Percentiles rank a stretch among this genome's conserved stretches.
These are phyloP conservation scores for Antigone vipio DNA, from an alignment of 2,113 vertebrate genomes.

Conservation along the genomic window DNA sequence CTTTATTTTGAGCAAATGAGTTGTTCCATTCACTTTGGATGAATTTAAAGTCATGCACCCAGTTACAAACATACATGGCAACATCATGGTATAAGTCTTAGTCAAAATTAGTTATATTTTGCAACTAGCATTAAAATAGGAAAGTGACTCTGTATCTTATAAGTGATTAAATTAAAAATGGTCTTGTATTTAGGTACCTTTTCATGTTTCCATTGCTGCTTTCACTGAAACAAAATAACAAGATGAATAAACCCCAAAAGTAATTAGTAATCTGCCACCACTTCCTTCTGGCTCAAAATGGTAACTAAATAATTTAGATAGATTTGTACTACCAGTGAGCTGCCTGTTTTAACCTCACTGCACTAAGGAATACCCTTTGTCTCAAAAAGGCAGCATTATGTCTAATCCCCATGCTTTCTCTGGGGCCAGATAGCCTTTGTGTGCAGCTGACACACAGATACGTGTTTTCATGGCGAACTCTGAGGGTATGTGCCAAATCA, in stretches of 20 bases:
- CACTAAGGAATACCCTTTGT: slow-evolving; percentile 10
- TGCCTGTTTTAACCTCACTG: neutral
- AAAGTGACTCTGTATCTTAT: neutral
- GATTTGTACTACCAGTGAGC: neutral
- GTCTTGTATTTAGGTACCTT: neutral
- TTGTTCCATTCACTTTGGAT: neutral
- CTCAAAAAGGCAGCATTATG: slow-evolving; percentile 20
- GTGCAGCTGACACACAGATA: slow-evolving; percentile 1
- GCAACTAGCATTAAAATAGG: neutral
- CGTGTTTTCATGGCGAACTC: slow-evolving; percentile 7
- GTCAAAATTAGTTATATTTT: neutral
- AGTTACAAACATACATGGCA: neutral
- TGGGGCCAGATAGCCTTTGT: slow-evolving; percentile 15
- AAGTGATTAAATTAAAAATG: neutral
- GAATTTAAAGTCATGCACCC: neutral
- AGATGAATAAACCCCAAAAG: neutral
- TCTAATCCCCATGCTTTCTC: slow-evolving; percentile 19
- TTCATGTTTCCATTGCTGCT: neutral
- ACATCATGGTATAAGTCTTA: neutral
- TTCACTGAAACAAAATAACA: neutral
- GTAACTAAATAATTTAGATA: slow-evolving; percentile 33
- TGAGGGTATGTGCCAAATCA: neutral
- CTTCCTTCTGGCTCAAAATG: slow-evolving; percentile 9
- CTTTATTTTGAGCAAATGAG: neutral
- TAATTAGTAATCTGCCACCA: slow-evolving; percentile 4